Conservation (phyloP, 2,888 invertebrate species). For the Byasa hedistus region DNA sequence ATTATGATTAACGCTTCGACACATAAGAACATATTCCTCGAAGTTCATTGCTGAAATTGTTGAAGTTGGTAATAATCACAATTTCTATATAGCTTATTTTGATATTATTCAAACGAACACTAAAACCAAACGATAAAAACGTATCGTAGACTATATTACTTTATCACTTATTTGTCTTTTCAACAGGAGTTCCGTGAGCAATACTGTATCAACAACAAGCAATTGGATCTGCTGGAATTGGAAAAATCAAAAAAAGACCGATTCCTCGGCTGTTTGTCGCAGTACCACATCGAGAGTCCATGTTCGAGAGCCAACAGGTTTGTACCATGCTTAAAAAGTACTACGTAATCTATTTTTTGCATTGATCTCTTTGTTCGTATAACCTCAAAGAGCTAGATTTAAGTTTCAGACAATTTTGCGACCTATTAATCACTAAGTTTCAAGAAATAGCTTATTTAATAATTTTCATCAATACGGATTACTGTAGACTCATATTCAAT, state of each 20-base stretch:
- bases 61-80: background rate
- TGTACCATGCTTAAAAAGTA: background rate
- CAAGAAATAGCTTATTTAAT: too few species aligned
- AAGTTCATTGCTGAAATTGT: background rate
- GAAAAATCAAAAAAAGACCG: slow-evolving; percentile 81
- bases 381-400: too few species aligned
- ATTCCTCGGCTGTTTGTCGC: slow-evolving; percentile 92
- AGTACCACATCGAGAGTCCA: slow-evolving; percentile 83
- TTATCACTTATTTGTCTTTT: background rate
- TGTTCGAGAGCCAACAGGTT: slow-evolving; percentile 83
- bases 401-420: too few species aligned
- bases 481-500: background rate
- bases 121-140: background rate
- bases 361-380: too few species aligned
- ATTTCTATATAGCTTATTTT: background rate
- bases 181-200: slow-evolving; percentile 92
- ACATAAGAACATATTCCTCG: background rate
- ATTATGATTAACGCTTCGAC: too few species aligned
- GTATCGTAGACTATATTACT: background rate
- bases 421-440: too few species aligned
- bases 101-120: background rate
- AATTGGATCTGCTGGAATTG: slow-evolving; percentile 89
- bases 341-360: too few species aligned
- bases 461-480: background rate
- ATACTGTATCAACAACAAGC: slow-evolving; percentile 95